Evolutionary conservation across 2,888 invertebrate genomes (phyloP).

Genomic region (Drosophila subsilvestris): DNA sequence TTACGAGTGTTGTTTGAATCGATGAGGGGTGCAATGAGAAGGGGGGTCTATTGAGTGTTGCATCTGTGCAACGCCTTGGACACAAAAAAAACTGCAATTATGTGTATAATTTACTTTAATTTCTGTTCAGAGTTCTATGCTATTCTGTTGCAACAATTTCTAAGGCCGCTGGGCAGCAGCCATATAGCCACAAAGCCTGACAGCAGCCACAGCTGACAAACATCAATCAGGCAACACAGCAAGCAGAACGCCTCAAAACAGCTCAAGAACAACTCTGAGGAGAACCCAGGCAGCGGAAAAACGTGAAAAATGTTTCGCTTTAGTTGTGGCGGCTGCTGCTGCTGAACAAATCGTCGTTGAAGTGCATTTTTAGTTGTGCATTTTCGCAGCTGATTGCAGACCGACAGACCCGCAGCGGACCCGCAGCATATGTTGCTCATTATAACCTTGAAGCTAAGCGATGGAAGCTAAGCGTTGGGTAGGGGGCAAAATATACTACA

Average conservation of each 20-base stretch:
- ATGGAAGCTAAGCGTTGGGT: neutral
- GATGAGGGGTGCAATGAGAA: too few relatives aligned
- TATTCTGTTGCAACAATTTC: conserved; percentile 66
- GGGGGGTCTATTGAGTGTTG: conserved; percentile 3
- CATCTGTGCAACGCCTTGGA: conserved; percentile 51
- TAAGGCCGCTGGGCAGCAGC: conserved; percentile 57
- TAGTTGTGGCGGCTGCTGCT: conserved; percentile 46
- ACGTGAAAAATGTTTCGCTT: conserved; percentile 73
- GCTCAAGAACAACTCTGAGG: conserved; percentile 65
- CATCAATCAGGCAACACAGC: conserved; percentile 67
- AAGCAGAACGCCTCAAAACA: conserved; percentile 69
- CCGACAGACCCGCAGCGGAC: conserved; percentile 43
- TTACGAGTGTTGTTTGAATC: conserved; percentile 46
- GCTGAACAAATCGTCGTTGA: conserved; percentile 57
- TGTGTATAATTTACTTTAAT: conserved; percentile 74
- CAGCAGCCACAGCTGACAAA: conserved; percentile 63
- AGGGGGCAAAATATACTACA: conserved; percentile 41
- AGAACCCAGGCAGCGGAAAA: conserved; percentile 58
- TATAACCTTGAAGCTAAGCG: conserved; percentile 68
- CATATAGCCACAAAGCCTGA: conserved; percentile 33
- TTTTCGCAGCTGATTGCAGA: conserved; percentile 70
- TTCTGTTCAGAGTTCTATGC: conserved; percentile 39
- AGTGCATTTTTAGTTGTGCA: conserved; percentile 54
- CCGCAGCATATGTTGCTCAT: conserved; percentile 74
- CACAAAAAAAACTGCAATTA: conserved; percentile 53